A percentile compares a stretch with the other conserved stretches of the same genome.
Conservation (phyloP, 2,888 invertebrate species). For the Endomychus coccineus region DNA sequence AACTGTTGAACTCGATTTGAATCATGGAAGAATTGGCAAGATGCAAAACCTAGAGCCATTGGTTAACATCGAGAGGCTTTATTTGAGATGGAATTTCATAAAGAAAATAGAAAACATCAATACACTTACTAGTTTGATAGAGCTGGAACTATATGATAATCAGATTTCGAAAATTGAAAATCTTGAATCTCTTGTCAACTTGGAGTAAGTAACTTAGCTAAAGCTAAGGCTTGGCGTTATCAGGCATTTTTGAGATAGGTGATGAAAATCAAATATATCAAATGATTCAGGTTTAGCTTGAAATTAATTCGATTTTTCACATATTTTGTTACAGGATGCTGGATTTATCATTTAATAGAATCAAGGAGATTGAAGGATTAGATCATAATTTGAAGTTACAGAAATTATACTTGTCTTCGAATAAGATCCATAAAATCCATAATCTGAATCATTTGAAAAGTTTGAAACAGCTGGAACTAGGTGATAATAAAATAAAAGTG, state of each 20-base stretch:
- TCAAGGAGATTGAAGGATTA: slow-evolving; percentile 78
- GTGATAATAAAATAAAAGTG: slow-evolving; percentile 88
- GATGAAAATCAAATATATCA: neutral
- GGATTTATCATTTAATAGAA: slow-evolving; percentile 93
- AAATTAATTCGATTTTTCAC: slow-evolving; percentile 7
- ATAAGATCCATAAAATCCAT: slow-evolving; percentile 80
- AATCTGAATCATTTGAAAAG: slow-evolving; percentile 75
- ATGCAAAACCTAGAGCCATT: slow-evolving; percentile 78
- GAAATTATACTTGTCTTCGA: slow-evolving; percentile 83
- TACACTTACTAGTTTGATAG: slow-evolving; percentile 67
- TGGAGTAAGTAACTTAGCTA: slow-evolving; percentile 60
- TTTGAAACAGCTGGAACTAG: slow-evolving; percentile 82
- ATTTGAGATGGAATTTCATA: slow-evolving; percentile 90
- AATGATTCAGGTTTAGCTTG: neutral
- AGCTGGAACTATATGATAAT: slow-evolving; percentile 95
- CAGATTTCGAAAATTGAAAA: slow-evolving; percentile 90
- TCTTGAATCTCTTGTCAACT: slow-evolving; percentile 74
- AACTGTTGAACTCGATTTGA: slow-evolving; percentile 73
- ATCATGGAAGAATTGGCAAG: slow-evolving; percentile 79
- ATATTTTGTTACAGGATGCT: slow-evolving; percentile 57
- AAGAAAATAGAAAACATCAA: slow-evolving; percentile 87
- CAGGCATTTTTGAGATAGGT: neutral
- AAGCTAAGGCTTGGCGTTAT: neutral
- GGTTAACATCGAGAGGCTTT: slow-evolving; percentile 68
- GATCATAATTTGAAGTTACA: slow-evolving; percentile 65